Evolutionary conservation across 2,797 vertebrate genomes (phyloP).

Genomic region (Anas acuta): DNA sequence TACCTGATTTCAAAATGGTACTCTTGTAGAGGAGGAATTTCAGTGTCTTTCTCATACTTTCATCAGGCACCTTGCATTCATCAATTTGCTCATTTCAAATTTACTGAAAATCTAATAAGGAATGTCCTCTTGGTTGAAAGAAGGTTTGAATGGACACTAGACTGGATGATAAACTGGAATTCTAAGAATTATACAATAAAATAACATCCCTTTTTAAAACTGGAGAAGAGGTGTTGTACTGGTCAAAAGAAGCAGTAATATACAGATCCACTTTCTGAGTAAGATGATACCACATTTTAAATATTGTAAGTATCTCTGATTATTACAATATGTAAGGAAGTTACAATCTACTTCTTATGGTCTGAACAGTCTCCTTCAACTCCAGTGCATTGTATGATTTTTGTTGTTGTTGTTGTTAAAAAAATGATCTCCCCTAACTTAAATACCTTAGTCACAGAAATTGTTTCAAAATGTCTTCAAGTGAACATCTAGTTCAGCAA

Average conservation of each 20-base stretch:
- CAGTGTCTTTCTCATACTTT: neutral
- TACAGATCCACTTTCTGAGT: neutral
- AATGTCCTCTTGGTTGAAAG: neutral
- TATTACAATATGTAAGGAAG: neutral
- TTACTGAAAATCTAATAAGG: neutral
- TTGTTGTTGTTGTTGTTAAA: neutral
- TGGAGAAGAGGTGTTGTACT: neutral
- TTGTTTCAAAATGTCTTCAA: neutral
- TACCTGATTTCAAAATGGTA: neutral
- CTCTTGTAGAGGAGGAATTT: neutral
- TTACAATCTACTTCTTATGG: neutral
- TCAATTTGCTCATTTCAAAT: neutral
- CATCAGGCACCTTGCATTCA: neutral
- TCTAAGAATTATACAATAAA: neutral
- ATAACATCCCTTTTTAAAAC: neutral
- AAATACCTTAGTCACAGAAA: neutral
- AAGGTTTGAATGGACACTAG: neutral
- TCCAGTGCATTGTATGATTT: neutral
- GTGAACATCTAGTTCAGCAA: neutral
- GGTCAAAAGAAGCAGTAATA: neutral
- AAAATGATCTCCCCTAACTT: neutral
- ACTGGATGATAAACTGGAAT: neutral
- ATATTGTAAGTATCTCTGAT: neutral
- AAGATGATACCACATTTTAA: neutral
- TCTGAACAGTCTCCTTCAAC: neutral